phyloP scores from a whole-genome alignment of 2,113 vertebrate genomes.

The Silurus meridionalis region DNA sequence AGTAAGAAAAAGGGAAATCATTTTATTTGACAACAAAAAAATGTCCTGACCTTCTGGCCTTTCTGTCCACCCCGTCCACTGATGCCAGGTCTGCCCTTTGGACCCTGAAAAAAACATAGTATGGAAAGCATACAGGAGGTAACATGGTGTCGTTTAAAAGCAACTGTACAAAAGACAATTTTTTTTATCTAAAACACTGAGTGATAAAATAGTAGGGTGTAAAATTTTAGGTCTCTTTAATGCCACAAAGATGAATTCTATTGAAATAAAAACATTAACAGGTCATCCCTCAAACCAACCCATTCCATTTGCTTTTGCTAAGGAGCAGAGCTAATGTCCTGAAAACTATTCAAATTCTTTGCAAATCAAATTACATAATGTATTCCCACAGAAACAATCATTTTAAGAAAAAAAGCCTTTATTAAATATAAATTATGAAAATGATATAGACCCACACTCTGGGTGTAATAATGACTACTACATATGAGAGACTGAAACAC shows the following conservation, averaged over 20 bases:
- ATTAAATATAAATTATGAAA: neutral
- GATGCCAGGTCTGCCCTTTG: conserved; percentile 64
- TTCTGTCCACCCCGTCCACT: conserved; percentile 69
- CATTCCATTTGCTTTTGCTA: neutral
- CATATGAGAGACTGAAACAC: conserved; percentile 15
- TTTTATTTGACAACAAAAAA: neutral
- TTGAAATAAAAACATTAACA: neutral
- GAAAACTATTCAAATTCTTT: neutral
- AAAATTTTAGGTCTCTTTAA: neutral
- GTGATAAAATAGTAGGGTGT: neutral
- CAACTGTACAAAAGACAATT: neutral
- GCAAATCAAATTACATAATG: neutral
- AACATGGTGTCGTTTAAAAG: neutral
- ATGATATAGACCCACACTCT: neutral
- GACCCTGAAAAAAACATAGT: conserved; percentile 65
- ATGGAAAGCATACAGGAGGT: neutral
- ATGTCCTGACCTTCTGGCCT: conserved; percentile 76
- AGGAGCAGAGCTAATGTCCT: neutral
- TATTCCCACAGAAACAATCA: neutral
- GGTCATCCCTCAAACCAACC: neutral
- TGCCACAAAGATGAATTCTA: neutral
- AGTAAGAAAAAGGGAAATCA: neutral
- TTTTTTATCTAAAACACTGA: neutral
- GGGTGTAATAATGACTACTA: neutral
- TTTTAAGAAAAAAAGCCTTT: neutral